Evolutionary conservation across 2,797 vertebrate genomes (phyloP).

Genomic region (Sebastes minor): DNA sequence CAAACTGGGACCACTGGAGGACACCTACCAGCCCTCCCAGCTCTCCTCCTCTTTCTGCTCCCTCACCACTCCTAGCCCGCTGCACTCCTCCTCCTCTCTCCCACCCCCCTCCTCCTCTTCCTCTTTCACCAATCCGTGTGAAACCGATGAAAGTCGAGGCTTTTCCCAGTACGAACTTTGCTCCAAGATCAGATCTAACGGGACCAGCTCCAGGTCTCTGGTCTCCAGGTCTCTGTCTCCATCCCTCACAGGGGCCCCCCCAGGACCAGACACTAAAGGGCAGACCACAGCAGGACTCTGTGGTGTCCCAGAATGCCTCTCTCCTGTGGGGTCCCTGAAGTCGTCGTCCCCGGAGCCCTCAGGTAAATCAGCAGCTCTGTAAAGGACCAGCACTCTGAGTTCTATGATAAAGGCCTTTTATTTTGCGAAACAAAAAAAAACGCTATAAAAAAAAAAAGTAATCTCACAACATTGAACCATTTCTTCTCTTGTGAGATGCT

Average conservation of each 20-base stretch:
- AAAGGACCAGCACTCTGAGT: not conserved
- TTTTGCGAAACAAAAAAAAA: too few species aligned
- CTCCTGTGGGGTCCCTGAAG: slow-evolving; percentile 40
- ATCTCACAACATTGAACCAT: not conserved
- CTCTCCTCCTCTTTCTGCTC: slow-evolving; percentile 25
- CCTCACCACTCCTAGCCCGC: slow-evolving; percentile 34
- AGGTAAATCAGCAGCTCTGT: slow-evolving; percentile 9
- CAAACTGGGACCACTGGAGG: slow-evolving; percentile 69
- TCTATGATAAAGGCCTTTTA: not conserved
- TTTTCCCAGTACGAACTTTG: slow-evolving; percentile 72
- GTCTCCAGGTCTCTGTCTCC: not conserved
- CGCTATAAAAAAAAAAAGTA: not conserved
- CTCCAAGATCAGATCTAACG: slow-evolving; percentile 5
- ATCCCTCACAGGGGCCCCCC: not conserved
- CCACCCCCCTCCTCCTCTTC: slow-evolving; percentile 1
- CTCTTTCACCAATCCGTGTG: slow-evolving; percentile 65
- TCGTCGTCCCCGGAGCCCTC: not conserved
- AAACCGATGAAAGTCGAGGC: slow-evolving; percentile 82
- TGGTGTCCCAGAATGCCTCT: slow-evolving; percentile 1
- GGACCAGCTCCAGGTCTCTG: slow-evolving; percentile 4
- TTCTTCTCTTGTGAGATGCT: not conserved
- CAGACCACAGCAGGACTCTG: not conserved
- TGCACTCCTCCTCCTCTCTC: slow-evolving; percentile 35
- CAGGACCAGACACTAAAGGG: not conserved
- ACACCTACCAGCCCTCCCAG: slow-evolving; percentile 52